Conservation (phyloP, 1,140 invertebrate species). For the Zaprionus gabonicus region DNA sequence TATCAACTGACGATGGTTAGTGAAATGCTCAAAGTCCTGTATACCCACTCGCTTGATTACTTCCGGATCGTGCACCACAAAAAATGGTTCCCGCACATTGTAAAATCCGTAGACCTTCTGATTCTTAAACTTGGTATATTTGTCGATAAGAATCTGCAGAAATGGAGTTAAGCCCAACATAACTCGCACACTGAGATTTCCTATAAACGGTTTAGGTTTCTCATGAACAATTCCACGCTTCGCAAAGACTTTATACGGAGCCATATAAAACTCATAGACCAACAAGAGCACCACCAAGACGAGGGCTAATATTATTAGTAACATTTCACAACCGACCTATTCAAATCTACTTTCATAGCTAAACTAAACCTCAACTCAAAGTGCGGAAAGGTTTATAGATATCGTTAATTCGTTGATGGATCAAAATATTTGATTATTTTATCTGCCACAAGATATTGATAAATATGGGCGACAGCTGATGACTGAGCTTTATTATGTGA, state of each 20-base stretch:
- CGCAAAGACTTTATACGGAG: conserved; percentile 33
- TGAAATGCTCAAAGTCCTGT: conserved; percentile 88
- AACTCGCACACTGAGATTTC: conserved; percentile 41
- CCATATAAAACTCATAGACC: conserved; percentile 54
- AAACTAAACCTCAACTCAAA: neutral
- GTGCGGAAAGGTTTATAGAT: neutral
- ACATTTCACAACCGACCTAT: conserved; percentile 25
- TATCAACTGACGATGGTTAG: conserved; percentile 83
- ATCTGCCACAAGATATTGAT: neutral
- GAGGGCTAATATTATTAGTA: conserved; percentile 12
- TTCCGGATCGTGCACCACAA: conserved; percentile 85
- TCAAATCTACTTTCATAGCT: neutral
- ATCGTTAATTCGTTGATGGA: neutral
- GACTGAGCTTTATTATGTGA: neutral
- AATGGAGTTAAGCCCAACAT: conserved; percentile 41
- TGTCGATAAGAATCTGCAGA: conserved; percentile 39
- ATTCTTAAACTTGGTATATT: conserved; percentile 22
- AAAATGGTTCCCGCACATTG: conserved; percentile 60
- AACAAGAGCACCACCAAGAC: conserved; percentile 30
- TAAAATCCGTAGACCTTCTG: conserved; percentile 62
- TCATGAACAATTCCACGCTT: conserved; percentile 50
- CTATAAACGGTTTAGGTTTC: conserved; percentile 52
- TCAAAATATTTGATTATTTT: neutral
- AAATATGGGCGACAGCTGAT: neutral
- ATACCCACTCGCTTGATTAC: conserved; percentile 87